phyloP scores from a whole-genome alignment of 2,797 vertebrate species.

The Odontamblyopus lacepedii region DNA sequence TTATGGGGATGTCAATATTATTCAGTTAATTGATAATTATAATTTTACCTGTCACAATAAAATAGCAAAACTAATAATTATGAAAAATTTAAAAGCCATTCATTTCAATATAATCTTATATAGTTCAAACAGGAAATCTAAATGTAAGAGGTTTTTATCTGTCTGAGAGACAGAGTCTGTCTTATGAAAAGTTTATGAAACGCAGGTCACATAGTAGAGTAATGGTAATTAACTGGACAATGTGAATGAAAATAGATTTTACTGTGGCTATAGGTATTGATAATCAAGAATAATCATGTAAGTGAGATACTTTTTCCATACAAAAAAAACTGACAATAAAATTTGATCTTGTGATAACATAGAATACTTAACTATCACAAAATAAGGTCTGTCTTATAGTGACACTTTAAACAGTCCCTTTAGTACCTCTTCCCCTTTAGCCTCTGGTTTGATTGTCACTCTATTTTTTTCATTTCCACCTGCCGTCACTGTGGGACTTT shows the following conservation, averaged over 20 bases:
- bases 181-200: too few species aligned
- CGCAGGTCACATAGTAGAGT: neutral
- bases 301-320: too few species aligned
- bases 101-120: too few species aligned
- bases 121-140: neutral
- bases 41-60: too few species aligned
- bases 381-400: neutral
- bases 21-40: too few species aligned
- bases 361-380: neutral
- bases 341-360: neutral
- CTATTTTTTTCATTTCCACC: constrained; percentile 51
- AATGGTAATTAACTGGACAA: neutral
- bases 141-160: neutral
- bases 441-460: constrained; percentile 26
- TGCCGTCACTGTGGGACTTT: constrained; percentile 65
- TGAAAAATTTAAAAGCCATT: too few species aligned
- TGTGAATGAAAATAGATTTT: neutral
- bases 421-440: constrained; percentile 25
- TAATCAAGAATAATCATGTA: too few species aligned
- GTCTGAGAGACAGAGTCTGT: neutral
- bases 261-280: too few species aligned
- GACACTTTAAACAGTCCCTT: constrained; percentile 7
- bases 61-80: too few species aligned
- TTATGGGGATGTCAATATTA: too few species aligned
- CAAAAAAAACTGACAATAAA: too few species aligned